These are phyloP conservation scores for Cynopterus sphinx DNA, from an alignment of 2,797 vertebrate genomes.

Conservation along the genomic window DNA sequence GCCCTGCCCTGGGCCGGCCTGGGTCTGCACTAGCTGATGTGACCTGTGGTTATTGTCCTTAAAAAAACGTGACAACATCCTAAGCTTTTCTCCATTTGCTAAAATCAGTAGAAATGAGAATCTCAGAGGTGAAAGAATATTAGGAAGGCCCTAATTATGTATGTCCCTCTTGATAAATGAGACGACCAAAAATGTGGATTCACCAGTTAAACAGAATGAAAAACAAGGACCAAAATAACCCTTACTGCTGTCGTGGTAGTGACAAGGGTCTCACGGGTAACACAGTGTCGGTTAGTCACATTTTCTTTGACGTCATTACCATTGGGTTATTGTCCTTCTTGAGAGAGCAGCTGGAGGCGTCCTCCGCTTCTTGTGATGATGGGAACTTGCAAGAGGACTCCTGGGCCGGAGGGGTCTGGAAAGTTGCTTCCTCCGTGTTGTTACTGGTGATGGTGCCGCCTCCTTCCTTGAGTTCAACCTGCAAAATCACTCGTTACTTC, in stretches of 20 bases:
- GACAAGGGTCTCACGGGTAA: not conserved
- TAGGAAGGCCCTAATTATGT: not conserved
- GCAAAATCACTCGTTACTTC: not conserved
- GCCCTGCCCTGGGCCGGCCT: fast-evolving
- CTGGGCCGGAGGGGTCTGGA: conserved; percentile 49
- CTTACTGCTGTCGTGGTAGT: not conserved
- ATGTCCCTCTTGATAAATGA: not conserved
- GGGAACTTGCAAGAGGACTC: conserved; percentile 69
- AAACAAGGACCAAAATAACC: not conserved
- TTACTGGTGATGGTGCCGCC: not conserved
- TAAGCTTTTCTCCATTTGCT: not conserved
- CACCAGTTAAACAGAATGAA: not conserved
- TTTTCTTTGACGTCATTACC: conserved; percentile 60
- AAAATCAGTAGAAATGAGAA: not conserved
- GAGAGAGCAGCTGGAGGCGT: conserved; percentile 60
- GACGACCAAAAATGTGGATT: not conserved
- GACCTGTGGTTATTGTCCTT: not conserved
- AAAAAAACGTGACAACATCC: not conserved
- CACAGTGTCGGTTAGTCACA: too few species aligned
- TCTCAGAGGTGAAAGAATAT: not conserved
- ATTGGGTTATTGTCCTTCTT: conserved; percentile 72
- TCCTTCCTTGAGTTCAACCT: conserved; percentile 75
- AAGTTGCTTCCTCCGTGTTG: conserved; percentile 52
- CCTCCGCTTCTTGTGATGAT: conserved; percentile 45
- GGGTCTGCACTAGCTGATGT: not conserved